Evolutionary conservation across 2,113 vertebrate species (phyloP).

Genomic region (Peromyscus polionotus): DNA sequence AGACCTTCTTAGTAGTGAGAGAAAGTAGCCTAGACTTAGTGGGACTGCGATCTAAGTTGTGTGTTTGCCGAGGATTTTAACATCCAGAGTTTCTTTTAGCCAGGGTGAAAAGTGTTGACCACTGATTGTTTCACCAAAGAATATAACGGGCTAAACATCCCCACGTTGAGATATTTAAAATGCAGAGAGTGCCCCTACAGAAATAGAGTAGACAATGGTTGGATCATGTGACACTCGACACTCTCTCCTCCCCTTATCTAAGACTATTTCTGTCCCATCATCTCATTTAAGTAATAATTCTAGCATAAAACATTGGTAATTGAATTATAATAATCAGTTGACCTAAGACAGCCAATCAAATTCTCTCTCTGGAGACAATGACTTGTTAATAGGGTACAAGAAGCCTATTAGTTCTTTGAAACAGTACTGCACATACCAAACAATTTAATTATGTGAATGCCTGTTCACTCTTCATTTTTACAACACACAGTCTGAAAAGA

Average conservation of each 20-base stretch:
- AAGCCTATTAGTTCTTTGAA: background rate
- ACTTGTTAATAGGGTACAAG: background rate
- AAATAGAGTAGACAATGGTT: background rate
- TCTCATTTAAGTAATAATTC: background rate
- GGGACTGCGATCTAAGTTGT: background rate
- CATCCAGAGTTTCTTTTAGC: background rate
- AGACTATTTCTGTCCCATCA: too few species aligned
- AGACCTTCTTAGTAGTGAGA: background rate
- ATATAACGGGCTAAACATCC: background rate
- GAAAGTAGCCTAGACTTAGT: background rate
- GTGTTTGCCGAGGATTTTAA: background rate
- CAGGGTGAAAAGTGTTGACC: background rate
- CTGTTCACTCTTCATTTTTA: background rate
- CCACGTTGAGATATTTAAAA: background rate
- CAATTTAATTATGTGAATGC: background rate
- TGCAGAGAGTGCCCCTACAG: background rate
- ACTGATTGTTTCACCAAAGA: background rate
- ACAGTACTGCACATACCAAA: background rate
- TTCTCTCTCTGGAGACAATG: background rate
- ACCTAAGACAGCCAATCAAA: background rate
- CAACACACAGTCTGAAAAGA: background rate
- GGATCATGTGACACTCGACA: background rate
- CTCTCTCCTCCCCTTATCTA: background rate
- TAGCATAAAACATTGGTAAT: background rate
- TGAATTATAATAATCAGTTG: background rate